phyloP scores from a whole-genome alignment of 2,888 invertebrate genomes.

The Caenorhabditis sp. region DNA sequence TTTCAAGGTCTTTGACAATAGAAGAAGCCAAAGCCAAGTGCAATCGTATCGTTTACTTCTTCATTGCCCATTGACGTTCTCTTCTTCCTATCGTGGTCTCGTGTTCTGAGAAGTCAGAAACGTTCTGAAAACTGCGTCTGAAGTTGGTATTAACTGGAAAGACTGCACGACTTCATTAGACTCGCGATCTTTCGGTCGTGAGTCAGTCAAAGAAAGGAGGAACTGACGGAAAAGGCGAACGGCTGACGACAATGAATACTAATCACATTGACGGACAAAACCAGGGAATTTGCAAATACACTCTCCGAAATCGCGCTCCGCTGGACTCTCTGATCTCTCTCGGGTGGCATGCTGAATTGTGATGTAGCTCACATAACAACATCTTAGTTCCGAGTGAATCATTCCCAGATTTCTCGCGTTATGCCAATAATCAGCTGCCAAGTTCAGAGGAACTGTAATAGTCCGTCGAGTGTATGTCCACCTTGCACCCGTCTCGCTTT shows the following conservation, averaged over 20 bases:
- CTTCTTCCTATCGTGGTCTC: neutral
- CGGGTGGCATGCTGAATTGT: neutral
- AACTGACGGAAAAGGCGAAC: neutral
- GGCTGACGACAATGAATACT: constrained; percentile 12
- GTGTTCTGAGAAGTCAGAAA: neutral
- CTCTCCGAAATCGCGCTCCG: constrained; percentile 1
- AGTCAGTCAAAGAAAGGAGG: neutral
- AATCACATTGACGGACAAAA: constrained; percentile 1
- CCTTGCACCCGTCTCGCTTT: constrained; percentile 2
- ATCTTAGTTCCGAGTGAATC: neutral
- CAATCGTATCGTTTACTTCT: neutral
- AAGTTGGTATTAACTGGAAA: neutral
- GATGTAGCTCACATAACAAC: neutral
- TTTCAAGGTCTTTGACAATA: constrained; percentile 34
- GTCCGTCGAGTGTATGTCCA: constrained; percentile 6
- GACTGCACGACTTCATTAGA: constrained; percentile 5
- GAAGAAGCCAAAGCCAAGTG: neutral
- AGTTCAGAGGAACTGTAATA: constrained; percentile 27
- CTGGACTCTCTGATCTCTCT: neutral
- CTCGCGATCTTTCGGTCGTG: neutral
- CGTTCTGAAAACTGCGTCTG: neutral
- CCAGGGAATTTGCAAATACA: neutral
- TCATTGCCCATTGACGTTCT: neutral
- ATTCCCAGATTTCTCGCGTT: neutral
- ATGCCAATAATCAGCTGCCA: neutral